Percentiles rank a stretch among this genome's conserved stretches.
phyloP scores from a whole-genome alignment of 2,797 vertebrate species.

The Chromobotia macracanthus region DNA sequence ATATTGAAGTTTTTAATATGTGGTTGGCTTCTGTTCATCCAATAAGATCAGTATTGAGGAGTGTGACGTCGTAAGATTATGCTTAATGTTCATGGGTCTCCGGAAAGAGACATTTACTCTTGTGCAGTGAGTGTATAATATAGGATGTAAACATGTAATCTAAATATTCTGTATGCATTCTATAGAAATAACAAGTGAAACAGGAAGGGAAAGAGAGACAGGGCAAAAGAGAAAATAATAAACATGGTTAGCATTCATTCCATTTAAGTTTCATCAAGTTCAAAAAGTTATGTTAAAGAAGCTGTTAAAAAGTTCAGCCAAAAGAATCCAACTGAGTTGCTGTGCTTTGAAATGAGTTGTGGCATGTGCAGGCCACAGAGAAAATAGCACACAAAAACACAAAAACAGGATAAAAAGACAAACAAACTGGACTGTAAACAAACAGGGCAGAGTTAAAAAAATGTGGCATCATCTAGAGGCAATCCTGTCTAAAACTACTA shows the following conservation, averaged over 20 bases:
- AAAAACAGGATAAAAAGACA: constrained; percentile 74
- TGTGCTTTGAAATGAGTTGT: constrained; percentile 78
- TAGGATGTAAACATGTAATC: too few relatives aligned
- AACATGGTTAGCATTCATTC: not conserved
- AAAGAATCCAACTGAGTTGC: constrained; percentile 77
- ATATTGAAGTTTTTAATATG: not conserved
- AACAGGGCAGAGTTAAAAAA: constrained; percentile 68
- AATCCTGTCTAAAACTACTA: constrained; percentile 72
- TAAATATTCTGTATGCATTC: not conserved
- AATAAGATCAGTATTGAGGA: too few relatives aligned
- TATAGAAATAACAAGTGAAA: not conserved
- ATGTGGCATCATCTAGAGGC: constrained; percentile 76
- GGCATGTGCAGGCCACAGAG: constrained; percentile 73
- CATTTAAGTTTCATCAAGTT: constrained; percentile 12
- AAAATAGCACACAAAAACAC: constrained; percentile 5
- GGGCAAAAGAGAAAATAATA: not conserved
- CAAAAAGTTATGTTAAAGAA: constrained; percentile 67
- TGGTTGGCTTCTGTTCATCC: too few relatives aligned
- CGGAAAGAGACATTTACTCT: too few relatives aligned
- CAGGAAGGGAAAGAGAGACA: not conserved
- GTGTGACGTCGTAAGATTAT: too few relatives aligned
- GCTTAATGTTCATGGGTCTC: too few relatives aligned
- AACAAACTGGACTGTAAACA: constrained; percentile 82
- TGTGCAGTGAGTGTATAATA: too few relatives aligned
- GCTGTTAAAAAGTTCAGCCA: constrained; percentile 72